A percentile compares a stretch with the other conserved stretches of the same genome.
phyloP scores from a whole-genome alignment of 2,888 invertebrate species.

The Lithophane semibrunnea region DNA sequence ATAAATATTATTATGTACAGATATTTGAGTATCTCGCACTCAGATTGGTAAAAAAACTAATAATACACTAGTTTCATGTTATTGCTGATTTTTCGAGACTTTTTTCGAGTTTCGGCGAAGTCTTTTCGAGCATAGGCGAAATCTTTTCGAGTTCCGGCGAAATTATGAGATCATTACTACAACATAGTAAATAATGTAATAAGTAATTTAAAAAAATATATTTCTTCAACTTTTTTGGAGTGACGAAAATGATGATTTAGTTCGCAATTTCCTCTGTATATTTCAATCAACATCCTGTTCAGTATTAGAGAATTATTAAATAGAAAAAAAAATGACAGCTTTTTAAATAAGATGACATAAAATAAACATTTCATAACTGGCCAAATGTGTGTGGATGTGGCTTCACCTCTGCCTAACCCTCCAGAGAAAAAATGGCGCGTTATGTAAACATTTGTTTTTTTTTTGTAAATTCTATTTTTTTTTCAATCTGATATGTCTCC shows the following conservation, averaged over 20 bases:
- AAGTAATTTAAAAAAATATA: conserved; percentile 8
- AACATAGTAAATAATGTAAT: conserved; percentile 31
- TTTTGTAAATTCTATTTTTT: background rate
- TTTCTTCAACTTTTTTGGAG: background rate
- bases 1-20: conserved; percentile 82
- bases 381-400: too few relatives aligned
- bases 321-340: background rate
- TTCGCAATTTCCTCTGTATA: background rate
- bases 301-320: background rate
- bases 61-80: conserved; percentile 55
- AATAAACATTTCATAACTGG: background rate
- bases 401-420: too few relatives aligned
- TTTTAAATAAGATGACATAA: too few relatives aligned
- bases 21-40: conserved; percentile 63
- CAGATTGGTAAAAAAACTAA: conserved; percentile 64
- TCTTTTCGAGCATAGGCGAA: background rate
- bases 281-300: background rate
- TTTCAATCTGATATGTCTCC: conserved; percentile 41
- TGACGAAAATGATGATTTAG: background rate
- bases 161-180: conserved; percentile 53
- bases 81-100: conserved; percentile 37
- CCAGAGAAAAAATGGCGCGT: too few relatives aligned
- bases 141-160: conserved; percentile 8
- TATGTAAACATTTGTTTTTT: too few relatives aligned
- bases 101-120: conserved; percentile 7